Evolutionary conservation across 2,797 vertebrate genomes (phyloP), one percentile per base, ranked within the genome.

Genomic region (Syngnathus rostellatus): DNA sequence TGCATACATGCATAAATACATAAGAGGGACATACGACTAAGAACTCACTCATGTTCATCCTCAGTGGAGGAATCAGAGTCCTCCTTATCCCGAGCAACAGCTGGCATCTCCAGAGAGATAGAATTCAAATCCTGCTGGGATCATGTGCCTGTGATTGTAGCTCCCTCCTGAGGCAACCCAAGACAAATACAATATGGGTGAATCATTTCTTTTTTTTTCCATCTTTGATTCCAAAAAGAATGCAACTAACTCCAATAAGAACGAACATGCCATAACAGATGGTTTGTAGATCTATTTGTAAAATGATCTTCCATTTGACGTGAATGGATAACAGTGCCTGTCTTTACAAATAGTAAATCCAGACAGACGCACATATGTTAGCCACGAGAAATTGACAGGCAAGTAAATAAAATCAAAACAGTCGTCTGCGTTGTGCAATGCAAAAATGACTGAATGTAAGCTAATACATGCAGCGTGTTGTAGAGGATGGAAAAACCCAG

Each of bases 51-150:
- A 6, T 86, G 85, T 31, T 93, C 93, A 68, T 94, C 93, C 9
- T 93, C 92, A 66, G 92, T 88, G 41, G 89, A 91, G 37, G 89
- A 89, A 62, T 88, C 90, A 0, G 80, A 87, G 86, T 93, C 92
- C 70, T 93, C 93, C 80, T 92, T 86, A 75, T 89, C 92, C 84
- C 77, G 88, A 86, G 84, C 89, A 76, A 91, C 92, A 60, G 86
- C 85, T 67, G 93, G 94, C 94, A 98, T 97, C 81, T 91, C 91
- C 83, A 84, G 67, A 55, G 74, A 72, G 57, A 60, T 11, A 41
- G 62, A 73, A 61, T 62, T 67, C 7, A 79, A 77, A 78, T 78
- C 72, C 73, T 72, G 72, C 80, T 63, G 72, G 70, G 68, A 73
- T 85, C 74, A 81, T 58, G 77, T 78, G 68, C 76, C 61, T 59